Percentiles rank a stretch among this genome's conserved stretches.
These are phyloP conservation scores for Anadara kagoshimensis DNA, from an alignment of 1,140 invertebrate genomes.

Conservation along the genomic window DNA sequence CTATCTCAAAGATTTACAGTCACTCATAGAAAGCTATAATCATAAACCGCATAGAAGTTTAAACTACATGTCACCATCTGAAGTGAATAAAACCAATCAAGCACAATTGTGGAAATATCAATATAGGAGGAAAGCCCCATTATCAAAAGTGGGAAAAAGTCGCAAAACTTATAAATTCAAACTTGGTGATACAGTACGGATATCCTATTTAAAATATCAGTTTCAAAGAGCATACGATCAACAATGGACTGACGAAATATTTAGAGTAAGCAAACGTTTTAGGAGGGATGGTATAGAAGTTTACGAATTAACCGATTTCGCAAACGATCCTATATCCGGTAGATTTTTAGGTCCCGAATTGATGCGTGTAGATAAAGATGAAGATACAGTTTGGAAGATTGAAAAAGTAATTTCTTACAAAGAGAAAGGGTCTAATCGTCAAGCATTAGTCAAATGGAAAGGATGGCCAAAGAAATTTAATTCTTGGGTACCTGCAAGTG, in stretches of 20 bases:
- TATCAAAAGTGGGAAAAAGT: not conserved
- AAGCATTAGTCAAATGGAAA: conserved; percentile 10
- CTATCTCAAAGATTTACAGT: not conserved
- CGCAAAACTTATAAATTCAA: conserved; percentile 21
- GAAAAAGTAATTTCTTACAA: conserved; percentile 6
- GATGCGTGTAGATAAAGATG: conserved; percentile 17
- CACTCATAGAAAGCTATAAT: conserved; percentile 9
- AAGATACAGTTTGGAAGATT: conserved; percentile 20
- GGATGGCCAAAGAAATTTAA: conserved; percentile 1
- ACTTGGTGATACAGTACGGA: conserved; percentile 30
- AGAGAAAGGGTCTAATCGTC: not conserved
- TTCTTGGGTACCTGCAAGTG: conserved; percentile 4
- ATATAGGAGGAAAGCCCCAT: not conserved
- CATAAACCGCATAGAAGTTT: conserved; percentile 20
- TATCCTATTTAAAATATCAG: conserved; percentile 23
- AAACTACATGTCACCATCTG: conserved; percentile 17
- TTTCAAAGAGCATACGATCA: conserved; percentile 34
- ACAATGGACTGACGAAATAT: conserved; percentile 36
- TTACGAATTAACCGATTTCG: conserved; percentile 34
- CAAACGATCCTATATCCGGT: conserved; percentile 6
- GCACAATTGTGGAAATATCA: conserved; percentile 17
- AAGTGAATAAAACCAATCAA: conserved; percentile 6
- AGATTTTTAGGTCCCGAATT: conserved; percentile 17
- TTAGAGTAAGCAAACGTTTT: conserved; percentile 31
- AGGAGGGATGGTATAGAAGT: conserved; percentile 18